Conservation (phyloP, 2,888 invertebrate genomes). For the Stenodera caucasica region DNA sequence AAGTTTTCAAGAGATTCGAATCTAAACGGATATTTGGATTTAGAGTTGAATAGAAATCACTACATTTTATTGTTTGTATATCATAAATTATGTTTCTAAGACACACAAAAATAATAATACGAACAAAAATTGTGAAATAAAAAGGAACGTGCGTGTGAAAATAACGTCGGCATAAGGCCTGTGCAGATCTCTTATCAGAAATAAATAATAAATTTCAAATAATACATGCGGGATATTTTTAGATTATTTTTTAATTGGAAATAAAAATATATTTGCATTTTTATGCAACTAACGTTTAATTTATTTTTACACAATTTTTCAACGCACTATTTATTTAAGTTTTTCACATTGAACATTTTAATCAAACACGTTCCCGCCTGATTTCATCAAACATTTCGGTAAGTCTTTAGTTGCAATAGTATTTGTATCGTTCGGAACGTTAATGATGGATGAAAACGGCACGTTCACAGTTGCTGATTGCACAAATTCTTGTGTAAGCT, state of each 20-base stretch:
- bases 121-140: background rate
- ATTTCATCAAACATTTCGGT: conserved; percentile 44
- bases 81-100: background rate
- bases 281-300: no score
- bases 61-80: background rate
- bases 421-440: conserved; percentile 35
- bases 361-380: conserved; percentile 44
- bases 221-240: no score
- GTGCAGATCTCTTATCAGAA: no score
- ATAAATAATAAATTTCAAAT: no score
- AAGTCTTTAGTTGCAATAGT: conserved; percentile 36
- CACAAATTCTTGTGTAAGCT: conserved; percentile 28
- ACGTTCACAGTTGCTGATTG: conserved; percentile 39
- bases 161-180: no score
- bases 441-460: conserved; percentile 39
- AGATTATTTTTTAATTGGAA: no score
- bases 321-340: background rate
- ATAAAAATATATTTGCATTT: no score
- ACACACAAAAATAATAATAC: background rate
- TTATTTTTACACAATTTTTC: no score
- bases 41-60: background rate
- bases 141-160: background rate
- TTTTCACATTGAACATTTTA: conserved; percentile 25
- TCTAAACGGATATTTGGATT: background rate
- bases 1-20: background rate